Percentiles rank a stretch among this genome's conserved stretches.
These are phyloP conservation scores for Suillia variegata DNA, from an alignment of 2,888 invertebrate genomes.

Conservation along the genomic window DNA sequence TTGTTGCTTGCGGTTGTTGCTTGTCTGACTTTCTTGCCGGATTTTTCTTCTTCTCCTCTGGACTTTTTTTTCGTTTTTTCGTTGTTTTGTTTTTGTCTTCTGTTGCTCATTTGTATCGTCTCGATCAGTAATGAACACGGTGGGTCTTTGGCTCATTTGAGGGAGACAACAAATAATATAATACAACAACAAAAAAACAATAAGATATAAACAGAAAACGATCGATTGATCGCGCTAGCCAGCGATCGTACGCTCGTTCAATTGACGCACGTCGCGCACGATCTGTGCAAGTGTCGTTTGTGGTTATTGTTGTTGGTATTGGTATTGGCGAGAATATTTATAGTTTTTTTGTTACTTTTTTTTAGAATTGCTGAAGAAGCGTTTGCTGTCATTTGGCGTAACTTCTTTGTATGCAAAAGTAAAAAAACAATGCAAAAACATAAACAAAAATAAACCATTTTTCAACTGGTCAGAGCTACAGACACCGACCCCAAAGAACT, in stretches of 20 bases:
- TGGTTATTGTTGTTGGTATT: constrained; percentile 11
- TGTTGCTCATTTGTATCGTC: constrained; percentile 37
- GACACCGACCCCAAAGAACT: too few species aligned
- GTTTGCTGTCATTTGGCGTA: constrained; percentile 13
- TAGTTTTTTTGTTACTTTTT: too few species aligned
- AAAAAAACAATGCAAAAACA: background rate
- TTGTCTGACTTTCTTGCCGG: constrained; percentile 42
- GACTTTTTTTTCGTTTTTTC: constrained; percentile 2
- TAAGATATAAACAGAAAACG: too few species aligned
- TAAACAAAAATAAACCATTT: background rate
- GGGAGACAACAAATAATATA: background rate
- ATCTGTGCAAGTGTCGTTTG: constrained; percentile 14
- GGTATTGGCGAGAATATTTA: too few species aligned
- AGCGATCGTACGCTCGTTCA: constrained; percentile 10
- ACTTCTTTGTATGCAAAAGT: background rate
- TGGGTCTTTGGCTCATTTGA: background rate
- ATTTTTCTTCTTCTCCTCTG: constrained; percentile 32
- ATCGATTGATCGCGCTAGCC: background rate
- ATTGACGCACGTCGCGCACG: constrained; percentile 30
- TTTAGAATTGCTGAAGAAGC: constrained; percentile 4
- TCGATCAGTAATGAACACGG: background rate
- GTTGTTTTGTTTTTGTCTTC: background rate
- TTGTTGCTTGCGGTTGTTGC: constrained; percentile 25
- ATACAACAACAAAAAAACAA: too few species aligned
- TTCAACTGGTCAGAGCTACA: too few species aligned